Evolutionary conservation across 2,797 vertebrate species (phyloP).

Genomic region (Gallinago stenura): DNA sequence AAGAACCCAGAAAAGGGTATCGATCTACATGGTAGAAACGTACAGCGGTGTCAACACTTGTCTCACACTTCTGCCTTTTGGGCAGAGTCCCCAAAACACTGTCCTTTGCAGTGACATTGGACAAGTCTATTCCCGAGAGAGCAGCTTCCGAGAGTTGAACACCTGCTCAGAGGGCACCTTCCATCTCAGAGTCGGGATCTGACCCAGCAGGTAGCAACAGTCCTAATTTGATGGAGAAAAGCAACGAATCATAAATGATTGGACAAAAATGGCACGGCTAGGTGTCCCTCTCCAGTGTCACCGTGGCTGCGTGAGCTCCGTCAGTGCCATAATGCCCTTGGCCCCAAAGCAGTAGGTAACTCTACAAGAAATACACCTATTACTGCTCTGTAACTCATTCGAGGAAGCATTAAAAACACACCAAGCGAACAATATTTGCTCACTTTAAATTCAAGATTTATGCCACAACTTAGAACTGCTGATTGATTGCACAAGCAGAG

Average conservation of each 20-base stretch:
- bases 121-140: neutral
- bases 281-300: neutral
- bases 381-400: neutral
- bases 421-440: neutral
- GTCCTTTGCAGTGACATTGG: neutral
- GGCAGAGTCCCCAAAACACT: neutral
- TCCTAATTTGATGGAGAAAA: neutral
- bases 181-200: neutral
- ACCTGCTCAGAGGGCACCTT: neutral
- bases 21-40: neutral
- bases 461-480: neutral
- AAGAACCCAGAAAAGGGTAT: neutral
- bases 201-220: neutral
- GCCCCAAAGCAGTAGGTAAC: neutral
- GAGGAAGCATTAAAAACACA: neutral
- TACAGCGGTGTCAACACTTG: neutral
- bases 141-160: neutral
- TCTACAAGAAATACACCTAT: fast-evolving
- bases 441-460: constrained; percentile 9
- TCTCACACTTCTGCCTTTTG: neutral
- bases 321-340: fast-evolving
- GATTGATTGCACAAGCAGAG: constrained; percentile 60
- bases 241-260: neutral
- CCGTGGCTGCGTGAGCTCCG: neutral
- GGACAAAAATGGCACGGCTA: fast-evolving